Conservation (phyloP, 2,888 invertebrate species). For the Cryptocephalus primarius region DNA sequence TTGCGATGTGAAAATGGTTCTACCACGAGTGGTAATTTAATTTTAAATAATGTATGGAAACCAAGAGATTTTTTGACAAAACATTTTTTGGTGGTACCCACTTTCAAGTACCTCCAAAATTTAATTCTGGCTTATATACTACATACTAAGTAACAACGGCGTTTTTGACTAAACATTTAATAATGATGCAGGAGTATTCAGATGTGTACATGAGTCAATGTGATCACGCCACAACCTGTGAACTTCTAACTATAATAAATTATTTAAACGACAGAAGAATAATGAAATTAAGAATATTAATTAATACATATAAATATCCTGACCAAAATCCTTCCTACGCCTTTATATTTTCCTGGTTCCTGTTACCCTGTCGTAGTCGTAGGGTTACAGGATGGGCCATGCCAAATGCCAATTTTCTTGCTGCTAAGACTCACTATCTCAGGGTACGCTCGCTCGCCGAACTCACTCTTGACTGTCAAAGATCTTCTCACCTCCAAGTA, state of each 20-base stretch:
- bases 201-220: too few relatives aligned
- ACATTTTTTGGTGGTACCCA: too few relatives aligned
- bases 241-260: neutral
- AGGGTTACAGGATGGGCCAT: slow-evolving; percentile 19
- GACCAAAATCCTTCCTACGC: slow-evolving; percentile 7
- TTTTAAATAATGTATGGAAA: too few relatives aligned
- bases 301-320: neutral
- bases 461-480: slow-evolving; percentile 32
- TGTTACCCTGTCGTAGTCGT: slow-evolving; percentile 14
- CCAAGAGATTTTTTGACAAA: too few relatives aligned
- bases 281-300: neutral
- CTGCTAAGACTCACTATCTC: slow-evolving; percentile 26
- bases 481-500: slow-evolving; percentile 46
- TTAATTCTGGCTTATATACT: too few relatives aligned
- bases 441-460: slow-evolving; percentile 29
- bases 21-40: too few relatives aligned
- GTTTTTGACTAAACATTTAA: too few relatives aligned
- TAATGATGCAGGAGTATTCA: too few relatives aligned
- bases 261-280: neutral
- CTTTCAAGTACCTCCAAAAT: too few relatives aligned
- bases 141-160: too few relatives aligned
- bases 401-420: slow-evolving; percentile 21
- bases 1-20: too few relatives aligned
- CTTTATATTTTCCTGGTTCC: slow-evolving; percentile 6
- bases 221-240: too few relatives aligned